Evolutionary conservation across 92 coral and sea anemone genomes (phyloP).

Genomic region (Heteractis magnifica): DNA sequence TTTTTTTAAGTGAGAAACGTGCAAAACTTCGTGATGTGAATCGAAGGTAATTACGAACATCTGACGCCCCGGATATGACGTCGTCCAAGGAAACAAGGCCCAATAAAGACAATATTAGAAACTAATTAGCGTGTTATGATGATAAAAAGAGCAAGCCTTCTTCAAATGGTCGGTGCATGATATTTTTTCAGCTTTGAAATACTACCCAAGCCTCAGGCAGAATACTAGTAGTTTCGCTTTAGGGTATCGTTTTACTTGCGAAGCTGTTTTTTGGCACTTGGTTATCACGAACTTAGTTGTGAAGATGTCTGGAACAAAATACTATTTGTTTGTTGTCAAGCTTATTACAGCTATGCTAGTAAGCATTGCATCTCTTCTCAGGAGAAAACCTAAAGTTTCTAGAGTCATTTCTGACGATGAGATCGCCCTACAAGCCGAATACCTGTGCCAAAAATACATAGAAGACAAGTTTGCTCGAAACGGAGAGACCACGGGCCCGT

Average conservation of each 20-base stretch:
- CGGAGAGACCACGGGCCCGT: not conserved
- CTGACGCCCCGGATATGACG: constrained; percentile 9
- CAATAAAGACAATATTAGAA: not conserved
- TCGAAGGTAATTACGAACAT: not conserved
- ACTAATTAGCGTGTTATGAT: not conserved
- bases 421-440: constrained; percentile 66
- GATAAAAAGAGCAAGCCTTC: not conserved
- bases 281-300: not conserved
- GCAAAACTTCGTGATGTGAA: not conserved
- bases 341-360: not conserved
- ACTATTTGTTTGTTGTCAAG: not conserved
- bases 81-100: not conserved
- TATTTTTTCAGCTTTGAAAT: not conserved
- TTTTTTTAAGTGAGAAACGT: not conserved
- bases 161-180: not conserved
- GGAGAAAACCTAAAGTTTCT: not conserved
- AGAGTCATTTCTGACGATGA: constrained; percentile 34
- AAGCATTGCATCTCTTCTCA: not conserved
- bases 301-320: not conserved
- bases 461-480: constrained; percentile 52
- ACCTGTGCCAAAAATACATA: constrained; percentile 72
- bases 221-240: not conserved
- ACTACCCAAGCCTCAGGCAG: not conserved
- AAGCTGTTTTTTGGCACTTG: not conserved
- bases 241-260: not conserved